Evolutionary conservation across 2,797 vertebrate genomes (phyloP), one percentile per base, ranked within the genome.

Genomic region (Hypotaenidia okinawae): DNA sequence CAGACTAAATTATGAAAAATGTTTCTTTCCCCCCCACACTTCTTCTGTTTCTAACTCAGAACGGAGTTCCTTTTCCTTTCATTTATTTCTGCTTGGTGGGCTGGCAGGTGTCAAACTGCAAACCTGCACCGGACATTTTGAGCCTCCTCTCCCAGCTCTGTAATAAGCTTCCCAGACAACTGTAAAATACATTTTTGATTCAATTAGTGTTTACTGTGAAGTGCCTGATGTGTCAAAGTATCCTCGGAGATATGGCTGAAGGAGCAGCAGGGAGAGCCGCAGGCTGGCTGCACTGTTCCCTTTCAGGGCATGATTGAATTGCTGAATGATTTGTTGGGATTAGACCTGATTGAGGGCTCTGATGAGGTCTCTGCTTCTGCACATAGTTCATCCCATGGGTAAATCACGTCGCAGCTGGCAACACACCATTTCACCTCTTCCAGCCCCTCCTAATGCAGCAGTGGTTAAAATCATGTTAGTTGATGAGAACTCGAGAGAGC

Each of bases 251-350:
- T 22, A 27, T 4, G 9, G 72, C 68, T 64, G 51, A 27, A 68
- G 62, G 84, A 70, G 69, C 58, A 43, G 54, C 23, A 9, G 54
- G 86, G 57, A 82, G 28, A 69, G 24, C 51, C 58, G 66, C 78
- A 63, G 32, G 75, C 49, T 2, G 25, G 72, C 72, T 28, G 47
- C 72, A 9, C 16, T 12, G 4, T 30, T 61, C 63, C 68, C 27
- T 59, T 74, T 41, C 47, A 5, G 37, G 61, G 35, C 24, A 5
- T 3, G 28, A 64, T 15, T 32, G 59, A 83, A 55, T 86, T 33
- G 9, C 69, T 12, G n/a, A 16, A 63, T 57, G 78, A 67, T 87
- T 84, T 55, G 62, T 59, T 91, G n/a, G 78, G 77, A n/a, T 83
- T 52, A 28, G 67, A 55, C 68, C 11, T 13, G 66, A 47, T 9